A percentile compares a stretch with the other conserved stretches of the same genome.
Evolutionary conservation across 2,888 invertebrate genomes (phyloP).

Genomic region (Eueremaeus valkanovi): DNA sequence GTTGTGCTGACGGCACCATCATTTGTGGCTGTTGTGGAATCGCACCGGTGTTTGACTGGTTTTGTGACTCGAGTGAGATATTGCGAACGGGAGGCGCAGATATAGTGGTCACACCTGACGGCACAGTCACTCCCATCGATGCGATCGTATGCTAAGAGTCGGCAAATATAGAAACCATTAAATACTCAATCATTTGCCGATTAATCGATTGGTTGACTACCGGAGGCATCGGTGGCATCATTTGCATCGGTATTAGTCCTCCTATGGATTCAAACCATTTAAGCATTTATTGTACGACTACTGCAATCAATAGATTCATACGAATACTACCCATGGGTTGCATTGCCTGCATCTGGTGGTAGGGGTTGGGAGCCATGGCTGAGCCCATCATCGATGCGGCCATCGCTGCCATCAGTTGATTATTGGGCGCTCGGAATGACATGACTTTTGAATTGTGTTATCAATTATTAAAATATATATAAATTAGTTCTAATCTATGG

Average conservation of each 20-base stretch:
- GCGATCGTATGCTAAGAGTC: background rate
- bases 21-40: no score
- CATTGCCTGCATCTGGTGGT: conserved; percentile 12
- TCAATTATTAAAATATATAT: background rate
- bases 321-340: conserved; percentile 10
- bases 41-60: background rate
- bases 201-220: background rate
- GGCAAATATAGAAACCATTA: background rate
- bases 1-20: no score
- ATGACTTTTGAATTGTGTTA: conserved; percentile 5
- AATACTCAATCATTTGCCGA: background rate
- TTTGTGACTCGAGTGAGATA: background rate
- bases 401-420: conserved; percentile 36
- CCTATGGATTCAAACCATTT: background rate
- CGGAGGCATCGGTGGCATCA: conserved; percentile 25
- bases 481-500: no score
- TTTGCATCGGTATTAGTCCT: conserved; percentile 26
- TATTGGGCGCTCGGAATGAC: conserved; percentile 17
- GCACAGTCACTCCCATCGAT: conserved; percentile 42
- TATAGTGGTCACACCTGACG: conserved; percentile 42
- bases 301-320: no score
- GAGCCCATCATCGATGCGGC: conserved; percentile 38
- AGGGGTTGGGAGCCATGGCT: background rate
- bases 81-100: conserved; percentile 43
- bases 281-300: no score